These are phyloP conservation scores for Ophiothrix spiculata DNA, from an alignment of 35 echinoderm and acorn worm genomes.

Conservation along the genomic window DNA sequence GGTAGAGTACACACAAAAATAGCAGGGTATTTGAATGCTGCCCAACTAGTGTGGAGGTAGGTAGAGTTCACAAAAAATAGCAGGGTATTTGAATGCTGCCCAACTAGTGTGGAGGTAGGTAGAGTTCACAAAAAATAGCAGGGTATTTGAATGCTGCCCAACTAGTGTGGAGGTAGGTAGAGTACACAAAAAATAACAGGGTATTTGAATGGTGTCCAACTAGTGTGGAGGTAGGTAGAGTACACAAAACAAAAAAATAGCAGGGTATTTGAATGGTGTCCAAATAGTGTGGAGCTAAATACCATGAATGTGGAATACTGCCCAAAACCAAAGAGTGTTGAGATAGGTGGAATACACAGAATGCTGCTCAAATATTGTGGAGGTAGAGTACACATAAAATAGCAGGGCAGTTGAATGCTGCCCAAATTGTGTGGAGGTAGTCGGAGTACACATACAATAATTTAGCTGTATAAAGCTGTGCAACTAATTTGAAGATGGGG, in stretches of 20 bases:
- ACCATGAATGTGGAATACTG: neutral
- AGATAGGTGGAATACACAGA: slow-evolving; percentile 19
- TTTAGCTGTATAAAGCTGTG: slow-evolving; percentile 91
- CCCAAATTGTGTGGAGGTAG: neutral
- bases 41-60: slow-evolving; percentile 92
- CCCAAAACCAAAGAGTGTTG: neutral
- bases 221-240: too few relatives aligned
- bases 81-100: too few relatives aligned
- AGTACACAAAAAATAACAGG: too few relatives aligned
- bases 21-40: slow-evolving; percentile 92
- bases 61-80: neutral
- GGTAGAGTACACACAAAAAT: too few relatives aligned
- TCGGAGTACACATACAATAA: slow-evolving; percentile 28
- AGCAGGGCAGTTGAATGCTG: too few relatives aligned
- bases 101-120: too few relatives aligned
- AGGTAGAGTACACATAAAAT: slow-evolving; percentile 33
- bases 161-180: slow-evolving; percentile 90
- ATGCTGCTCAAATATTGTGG: slow-evolving; percentile 91
- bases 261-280: neutral
- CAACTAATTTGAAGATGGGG: slow-evolving; percentile 88
- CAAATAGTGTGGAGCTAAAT: neutral
- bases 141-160: slow-evolving; percentile 94
- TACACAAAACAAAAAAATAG: neutral
- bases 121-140: slow-evolving; percentile 27
- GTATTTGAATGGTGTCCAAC: too few relatives aligned